Percentiles rank a stretch among this genome's conserved stretches.
Evolutionary conservation across 2,113 vertebrate species (phyloP).

Genomic region (Rousettus leschenaultii): DNA sequence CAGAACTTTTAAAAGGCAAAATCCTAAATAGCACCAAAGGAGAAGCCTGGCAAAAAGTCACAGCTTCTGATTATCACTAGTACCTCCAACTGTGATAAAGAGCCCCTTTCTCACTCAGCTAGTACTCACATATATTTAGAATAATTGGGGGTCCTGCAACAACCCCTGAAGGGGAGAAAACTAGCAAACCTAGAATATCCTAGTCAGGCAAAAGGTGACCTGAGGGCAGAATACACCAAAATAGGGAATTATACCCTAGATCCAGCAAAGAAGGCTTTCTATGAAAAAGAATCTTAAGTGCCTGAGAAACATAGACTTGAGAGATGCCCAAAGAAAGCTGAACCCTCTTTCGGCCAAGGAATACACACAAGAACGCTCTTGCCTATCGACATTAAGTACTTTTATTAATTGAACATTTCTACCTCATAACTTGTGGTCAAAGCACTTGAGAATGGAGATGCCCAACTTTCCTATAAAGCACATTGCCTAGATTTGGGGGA

Average conservation of each 20-base stretch:
- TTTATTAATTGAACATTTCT: constrained; percentile 24
- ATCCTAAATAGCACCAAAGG: background rate
- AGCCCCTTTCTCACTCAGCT: background rate
- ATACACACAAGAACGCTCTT: background rate
- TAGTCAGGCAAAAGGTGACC: background rate
- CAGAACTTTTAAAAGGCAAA: constrained; percentile 43
- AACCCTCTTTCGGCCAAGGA: background rate
- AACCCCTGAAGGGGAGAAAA: background rate
- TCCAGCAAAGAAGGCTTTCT: background rate
- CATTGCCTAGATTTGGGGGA: background rate
- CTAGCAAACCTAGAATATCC: background rate
- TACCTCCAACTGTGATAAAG: background rate
- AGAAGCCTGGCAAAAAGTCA: constrained; percentile 25
- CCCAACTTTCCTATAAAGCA: background rate
- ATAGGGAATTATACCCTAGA: background rate
- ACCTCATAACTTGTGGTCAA: background rate
- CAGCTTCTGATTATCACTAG: background rate
- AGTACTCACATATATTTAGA: background rate
- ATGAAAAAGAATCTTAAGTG: background rate
- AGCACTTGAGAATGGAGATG: constrained; percentile 6
- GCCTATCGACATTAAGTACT: background rate
- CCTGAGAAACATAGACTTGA: constrained; percentile 5
- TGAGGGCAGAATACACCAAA: background rate
- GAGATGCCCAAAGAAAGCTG: background rate
- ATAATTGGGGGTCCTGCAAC: background rate